Conservation (phyloP, 2,888 invertebrate genomes). For the Timandra comae region DNA sequence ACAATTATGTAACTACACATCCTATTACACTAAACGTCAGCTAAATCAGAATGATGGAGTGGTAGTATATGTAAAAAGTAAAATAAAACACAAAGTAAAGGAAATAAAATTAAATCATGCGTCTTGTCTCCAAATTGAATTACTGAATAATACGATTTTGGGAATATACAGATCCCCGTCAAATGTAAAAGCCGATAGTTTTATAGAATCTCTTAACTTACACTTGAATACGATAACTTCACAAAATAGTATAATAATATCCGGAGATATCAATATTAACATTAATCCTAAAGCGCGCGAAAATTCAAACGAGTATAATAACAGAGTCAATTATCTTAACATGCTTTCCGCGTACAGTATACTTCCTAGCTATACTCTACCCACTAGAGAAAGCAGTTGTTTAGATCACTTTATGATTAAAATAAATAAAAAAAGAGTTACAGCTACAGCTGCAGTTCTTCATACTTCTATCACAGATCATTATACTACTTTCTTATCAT, state of each 20-base stretch:
- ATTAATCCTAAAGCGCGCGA: background rate
- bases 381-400: background rate
- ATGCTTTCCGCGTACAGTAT: background rate
- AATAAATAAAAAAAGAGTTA: background rate
- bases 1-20: background rate
- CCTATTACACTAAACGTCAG: background rate
- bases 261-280: background rate
- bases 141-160: background rate
- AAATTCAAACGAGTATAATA: background rate
- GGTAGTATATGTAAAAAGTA: background rate
- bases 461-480: background rate
- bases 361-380: background rate
- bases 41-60: constrained; percentile 1
- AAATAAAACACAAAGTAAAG: background rate
- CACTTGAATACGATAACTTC: background rate
- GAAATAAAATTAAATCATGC: background rate
- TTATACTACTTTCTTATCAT: background rate
- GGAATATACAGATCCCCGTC: constrained; percentile 1
- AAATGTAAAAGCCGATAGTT: background rate
- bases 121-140: background rate
- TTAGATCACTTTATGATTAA: background rate
- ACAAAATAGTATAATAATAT: constrained; percentile 5
- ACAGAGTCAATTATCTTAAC: background rate
- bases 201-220: background rate
- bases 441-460: background rate